Conservation (phyloP, 2,888 invertebrate species). For the Drosophila phalerata region DNA sequence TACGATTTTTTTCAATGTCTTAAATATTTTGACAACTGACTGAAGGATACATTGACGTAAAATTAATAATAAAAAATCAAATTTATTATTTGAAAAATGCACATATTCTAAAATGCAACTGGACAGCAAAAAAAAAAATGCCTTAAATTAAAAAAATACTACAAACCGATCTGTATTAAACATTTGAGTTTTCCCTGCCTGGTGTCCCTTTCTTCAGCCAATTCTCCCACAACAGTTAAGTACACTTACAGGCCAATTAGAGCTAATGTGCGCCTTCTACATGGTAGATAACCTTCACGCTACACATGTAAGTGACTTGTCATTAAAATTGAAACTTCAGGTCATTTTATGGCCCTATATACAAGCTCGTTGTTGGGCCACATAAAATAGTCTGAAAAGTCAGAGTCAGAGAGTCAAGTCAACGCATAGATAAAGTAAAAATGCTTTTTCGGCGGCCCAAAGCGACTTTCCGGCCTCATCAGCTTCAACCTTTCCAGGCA, state of each 20-base stretch:
- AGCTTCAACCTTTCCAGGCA: conserved; percentile 57
- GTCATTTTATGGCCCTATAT: conserved; percentile 65
- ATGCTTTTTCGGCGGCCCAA: conserved; percentile 22
- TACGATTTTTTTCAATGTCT: no score
- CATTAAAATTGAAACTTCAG: conserved; percentile 75
- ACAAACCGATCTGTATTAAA: background rate
- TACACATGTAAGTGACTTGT: conserved; percentile 71
- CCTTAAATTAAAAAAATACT: background rate
- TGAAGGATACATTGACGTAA: no score
- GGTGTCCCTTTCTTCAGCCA: background rate
- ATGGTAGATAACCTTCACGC: conserved; percentile 36
- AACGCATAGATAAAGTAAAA: conserved; percentile 60
- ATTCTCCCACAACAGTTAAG: conserved; percentile 3
- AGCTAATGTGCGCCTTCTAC: conserved; percentile 44
- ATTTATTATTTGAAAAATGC: no score
- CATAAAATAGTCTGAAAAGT: conserved; percentile 40
- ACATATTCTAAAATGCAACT: no score
- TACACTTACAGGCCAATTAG: conserved; percentile 52
- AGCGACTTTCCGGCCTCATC: conserved; percentile 35
- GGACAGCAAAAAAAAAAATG: no score
- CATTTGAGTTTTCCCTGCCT: background rate
- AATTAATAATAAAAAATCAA: no score
- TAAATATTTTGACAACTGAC: no score
- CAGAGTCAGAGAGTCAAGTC: conserved; percentile 25
- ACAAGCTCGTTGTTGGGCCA: conserved; percentile 42